Evolutionary conservation across 2,888 invertebrate genomes (phyloP), one percentile per base, ranked within the genome.

Genomic region (Mamestra brassicae): DNA sequence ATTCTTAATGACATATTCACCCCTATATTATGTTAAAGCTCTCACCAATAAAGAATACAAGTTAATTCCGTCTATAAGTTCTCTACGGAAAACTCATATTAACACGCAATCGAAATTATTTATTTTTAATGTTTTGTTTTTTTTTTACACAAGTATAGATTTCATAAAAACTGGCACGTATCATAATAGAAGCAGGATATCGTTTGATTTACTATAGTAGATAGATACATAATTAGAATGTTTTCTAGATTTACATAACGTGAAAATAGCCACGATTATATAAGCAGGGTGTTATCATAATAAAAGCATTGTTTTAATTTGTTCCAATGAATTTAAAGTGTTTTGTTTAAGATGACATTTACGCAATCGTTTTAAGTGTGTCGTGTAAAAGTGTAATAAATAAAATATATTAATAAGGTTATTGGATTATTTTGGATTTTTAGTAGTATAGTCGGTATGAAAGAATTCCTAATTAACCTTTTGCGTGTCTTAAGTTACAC

Each of bases 271-370:
- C 54, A 10, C 10, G n/a, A 61, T 68, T 50, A 34, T 60, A 13
- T 61, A 68, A 36, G 47, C 36, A 55, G 50, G 4, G 7, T 65
- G 17, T 36, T 64, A 58, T 36, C n/a, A 64, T n/a, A 45, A 26
- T 47, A 77, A 55, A 61, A 67, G 58, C 58, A 58, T 74, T 78
- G 74, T 80, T 67, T 66, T 47, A 73, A 78, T 71, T 78, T 50
- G 8, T 38, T 17, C 13, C 2, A 65, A 55, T 50, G 7, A 78
- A 64, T 76, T 26, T 2, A 52, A 34, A 38, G 36, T n/a, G 52
- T n/a, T 68, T 61, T 34, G 13, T 68, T 8, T 57, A 7, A 4
- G 11, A 36, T 57, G 45, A 77, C 36, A 50, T 76, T 76, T 62
- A 69, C 55, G 45, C 10, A 50, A n/a, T 74, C 13, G 8, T 11